Conservation (phyloP, 1,140 invertebrate genomes). For the Drosophila takahashii region DNA sequence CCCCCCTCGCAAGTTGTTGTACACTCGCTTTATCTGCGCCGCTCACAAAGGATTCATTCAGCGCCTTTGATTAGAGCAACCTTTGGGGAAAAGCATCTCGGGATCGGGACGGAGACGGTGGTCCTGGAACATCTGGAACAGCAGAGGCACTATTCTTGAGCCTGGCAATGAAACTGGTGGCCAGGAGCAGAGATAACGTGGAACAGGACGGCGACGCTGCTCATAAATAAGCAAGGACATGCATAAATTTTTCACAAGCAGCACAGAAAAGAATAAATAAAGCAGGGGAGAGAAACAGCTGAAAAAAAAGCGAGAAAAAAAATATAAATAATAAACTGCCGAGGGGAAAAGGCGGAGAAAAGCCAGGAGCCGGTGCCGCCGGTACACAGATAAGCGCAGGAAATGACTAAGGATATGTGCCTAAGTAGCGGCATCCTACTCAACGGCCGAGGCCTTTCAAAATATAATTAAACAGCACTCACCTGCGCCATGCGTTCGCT, state of each 20-base stretch:
- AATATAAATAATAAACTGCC: constrained; percentile 77
- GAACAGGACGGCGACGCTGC: constrained; percentile 66
- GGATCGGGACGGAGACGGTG: constrained; percentile 1
- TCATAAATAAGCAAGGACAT: constrained; percentile 84
- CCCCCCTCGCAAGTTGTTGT: constrained; percentile 28
- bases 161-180: constrained; percentile 82
- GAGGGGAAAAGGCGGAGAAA: constrained; percentile 13
- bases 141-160: constrained; percentile 57
- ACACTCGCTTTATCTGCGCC: constrained; percentile 71
- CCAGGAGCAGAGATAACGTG: constrained; percentile 69
- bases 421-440: constrained; percentile 77
- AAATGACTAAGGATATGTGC: constrained; percentile 80
- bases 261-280: constrained; percentile 58
- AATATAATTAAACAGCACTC: constrained; percentile 79
- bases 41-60: constrained; percentile 83
- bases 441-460: constrained; percentile 51
- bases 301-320: constrained; percentile 26
- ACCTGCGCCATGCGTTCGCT: constrained; percentile 68
- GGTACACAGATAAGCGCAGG: constrained; percentile 73
- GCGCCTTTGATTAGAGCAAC: constrained; percentile 83
- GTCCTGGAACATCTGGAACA: constrained; percentile 4
- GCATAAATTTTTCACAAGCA: constrained; percentile 81
- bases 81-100: constrained; percentile 61
- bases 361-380: constrained; percentile 33
- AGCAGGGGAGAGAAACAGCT: constrained; percentile 1